Conservation (phyloP, 2,113 vertebrate genomes). For the Pelecanoides urinatrix region DNA sequence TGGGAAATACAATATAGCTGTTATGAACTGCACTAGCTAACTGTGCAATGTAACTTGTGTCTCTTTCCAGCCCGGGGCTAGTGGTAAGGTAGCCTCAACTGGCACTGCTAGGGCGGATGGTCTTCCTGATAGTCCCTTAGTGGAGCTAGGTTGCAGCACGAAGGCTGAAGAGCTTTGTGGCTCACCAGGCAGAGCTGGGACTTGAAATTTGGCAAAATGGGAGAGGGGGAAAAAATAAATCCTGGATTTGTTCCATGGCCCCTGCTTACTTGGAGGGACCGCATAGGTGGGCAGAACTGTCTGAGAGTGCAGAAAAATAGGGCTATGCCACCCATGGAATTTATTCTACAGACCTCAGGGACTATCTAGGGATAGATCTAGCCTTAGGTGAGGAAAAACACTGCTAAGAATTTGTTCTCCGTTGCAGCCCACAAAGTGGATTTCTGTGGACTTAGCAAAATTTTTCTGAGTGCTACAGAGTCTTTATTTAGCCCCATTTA, state of each 20-base stretch:
- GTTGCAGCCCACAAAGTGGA: neutral
- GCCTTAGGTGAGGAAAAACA: neutral
- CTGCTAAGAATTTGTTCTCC: neutral
- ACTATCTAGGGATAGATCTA: neutral
- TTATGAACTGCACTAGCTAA: neutral
- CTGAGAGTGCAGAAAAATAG: neutral
- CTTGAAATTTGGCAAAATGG: neutral
- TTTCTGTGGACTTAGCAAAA: conserved; percentile 31
- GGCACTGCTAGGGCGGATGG: neutral
- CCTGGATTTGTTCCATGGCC: neutral
- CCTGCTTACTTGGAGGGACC: neutral
- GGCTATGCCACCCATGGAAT: neutral
- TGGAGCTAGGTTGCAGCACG: neutral
- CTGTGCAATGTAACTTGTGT: neutral
- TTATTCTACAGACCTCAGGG: neutral
- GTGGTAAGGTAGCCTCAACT: neutral
- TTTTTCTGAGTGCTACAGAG: neutral
- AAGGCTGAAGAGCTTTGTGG: neutral
- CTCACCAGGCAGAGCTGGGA: neutral
- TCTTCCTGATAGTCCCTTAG: neutral
- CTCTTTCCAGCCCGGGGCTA: neutral
- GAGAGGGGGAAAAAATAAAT: neutral
- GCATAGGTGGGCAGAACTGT: neutral
- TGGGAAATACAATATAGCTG: neutral
- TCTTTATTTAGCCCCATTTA: conserved; percentile 55